These are phyloP conservation scores for Ammospiza nelsoni DNA, from an alignment of 2,113 vertebrate species.

Conservation along the genomic window DNA sequence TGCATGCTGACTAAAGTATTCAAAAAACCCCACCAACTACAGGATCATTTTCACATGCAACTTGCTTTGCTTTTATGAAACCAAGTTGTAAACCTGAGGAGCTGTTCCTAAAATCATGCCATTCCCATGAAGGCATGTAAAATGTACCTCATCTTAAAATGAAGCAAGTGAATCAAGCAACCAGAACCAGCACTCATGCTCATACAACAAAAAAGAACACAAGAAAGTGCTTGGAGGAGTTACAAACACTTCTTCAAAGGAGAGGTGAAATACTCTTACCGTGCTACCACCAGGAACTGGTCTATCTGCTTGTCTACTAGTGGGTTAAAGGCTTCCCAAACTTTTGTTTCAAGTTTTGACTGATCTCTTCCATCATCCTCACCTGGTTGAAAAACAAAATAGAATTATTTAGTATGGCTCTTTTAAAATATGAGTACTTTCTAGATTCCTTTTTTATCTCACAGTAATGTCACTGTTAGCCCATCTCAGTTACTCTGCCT, in stretches of 20 bases:
- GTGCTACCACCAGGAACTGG: constrained; percentile 97
- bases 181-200: not conserved
- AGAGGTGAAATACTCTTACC: constrained; percentile 79
- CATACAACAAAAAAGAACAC: not conserved
- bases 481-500: not conserved
- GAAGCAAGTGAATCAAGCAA: not conserved
- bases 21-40: not conserved
- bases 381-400: constrained; percentile 68
- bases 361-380: constrained; percentile 91
- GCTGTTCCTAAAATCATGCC: not conserved
- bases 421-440: not conserved
- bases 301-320: constrained; percentile 96
- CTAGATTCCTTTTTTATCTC: not conserved
- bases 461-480: not conserved
- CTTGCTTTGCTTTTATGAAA: not conserved
- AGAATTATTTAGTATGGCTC: not conserved
- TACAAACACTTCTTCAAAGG: not conserved
- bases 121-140: not conserved
- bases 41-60: not conserved
- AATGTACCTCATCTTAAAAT: not conserved
- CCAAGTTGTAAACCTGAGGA: not conserved
- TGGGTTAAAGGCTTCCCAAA: constrained; percentile 91
- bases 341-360: constrained; percentile 91
- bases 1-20: not conserved
- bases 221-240: not conserved